A percentile compares a stretch with the other conserved stretches of the same genome.
These are phyloP conservation scores for Trileptium ribeirensis DNA, from an alignment of 2,888 invertebrate species.

Conservation along the genomic window DNA sequence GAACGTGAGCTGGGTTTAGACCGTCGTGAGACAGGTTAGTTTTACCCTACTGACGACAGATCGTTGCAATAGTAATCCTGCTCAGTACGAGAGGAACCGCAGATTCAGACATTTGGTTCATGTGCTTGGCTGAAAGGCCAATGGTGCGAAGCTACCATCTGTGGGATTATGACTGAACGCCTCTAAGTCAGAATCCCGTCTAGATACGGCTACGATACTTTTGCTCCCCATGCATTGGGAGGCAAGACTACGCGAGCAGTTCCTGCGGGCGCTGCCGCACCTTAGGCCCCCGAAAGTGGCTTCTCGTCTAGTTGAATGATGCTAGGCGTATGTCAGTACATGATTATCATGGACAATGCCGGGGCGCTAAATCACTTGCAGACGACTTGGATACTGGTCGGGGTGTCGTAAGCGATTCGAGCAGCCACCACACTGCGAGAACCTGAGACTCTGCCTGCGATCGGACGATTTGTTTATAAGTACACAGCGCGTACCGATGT, in stretches of 20 bases:
- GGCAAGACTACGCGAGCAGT: background rate
- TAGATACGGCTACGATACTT: slow-evolving; percentile 55
- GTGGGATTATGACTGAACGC: slow-evolving; percentile 60
- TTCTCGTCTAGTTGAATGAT: background rate
- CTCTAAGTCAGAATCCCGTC: slow-evolving; percentile 62
- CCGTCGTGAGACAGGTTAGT: no score
- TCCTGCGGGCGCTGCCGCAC: background rate
- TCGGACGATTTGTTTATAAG: slow-evolving; percentile 42
- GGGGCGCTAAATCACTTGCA: slow-evolving; percentile 61
- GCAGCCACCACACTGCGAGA: slow-evolving; percentile 61
- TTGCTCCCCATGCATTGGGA: slow-evolving; percentile 29
- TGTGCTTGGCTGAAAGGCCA: slow-evolving; percentile 61
- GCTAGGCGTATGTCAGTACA: background rate
- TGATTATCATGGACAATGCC: slow-evolving; percentile 43
- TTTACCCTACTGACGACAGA: no score
- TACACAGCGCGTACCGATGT: no score
- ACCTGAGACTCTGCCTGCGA: slow-evolving; percentile 60
- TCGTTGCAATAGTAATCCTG: no score
- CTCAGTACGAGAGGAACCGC: slow-evolving; percentile 42
- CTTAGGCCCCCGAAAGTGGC: slow-evolving; percentile 9
- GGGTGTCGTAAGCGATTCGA: slow-evolving; percentile 61
- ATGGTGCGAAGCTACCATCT: slow-evolving; percentile 62
- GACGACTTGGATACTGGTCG: slow-evolving; percentile 61
- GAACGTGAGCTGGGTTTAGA: no score
- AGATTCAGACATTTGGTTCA: slow-evolving; percentile 60